Base-by-base conservation (phyloP, 37 sponge, comb jelly and placozoan genomes). In the Ianthella basta region DNA sequence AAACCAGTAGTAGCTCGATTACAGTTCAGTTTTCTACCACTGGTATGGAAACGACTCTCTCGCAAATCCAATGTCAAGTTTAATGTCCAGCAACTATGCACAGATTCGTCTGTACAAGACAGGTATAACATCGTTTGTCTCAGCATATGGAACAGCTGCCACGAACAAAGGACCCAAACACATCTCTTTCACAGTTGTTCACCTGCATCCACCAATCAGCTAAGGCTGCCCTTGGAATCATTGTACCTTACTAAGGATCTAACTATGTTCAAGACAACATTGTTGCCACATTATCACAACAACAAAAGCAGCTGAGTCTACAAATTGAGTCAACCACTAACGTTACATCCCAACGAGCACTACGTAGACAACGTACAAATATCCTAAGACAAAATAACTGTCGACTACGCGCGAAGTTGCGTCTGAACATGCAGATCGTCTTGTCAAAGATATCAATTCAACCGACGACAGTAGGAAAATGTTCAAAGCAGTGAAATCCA, bases 401-500 rank as follows among this genome's bases (percentile, higher is more conserved):
- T 5, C 13, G 56, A 39, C 56, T 44, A 44, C 41, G 78, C 25
- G 80, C 25, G 19, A 40, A 79, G 16, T 55, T n/a, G 80, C 80
- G 8, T 55, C 18, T 32, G 55, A 79, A 55, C 10, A 25, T 30
- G 56, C 30, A 55, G 80, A 79, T 29, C n/a, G 15, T 6, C 55
- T 79, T 16, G 80, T 55, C 56, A 55, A 79, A 50, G 80, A 79
- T 6, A 55, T 79, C 27, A 55, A 79, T 23, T 79, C 56, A 53
- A 79, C 80, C 6, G 56, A 44, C 25, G 80, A 79, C 10, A 79
- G 80, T 55, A 79, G 55, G 25, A 79, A 50, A 79, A 79, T 44
- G 80, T 79, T 79, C 55, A 44, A 79, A 79, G 80, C 56, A 55
- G 80, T 55, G 56, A 55, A 79, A 29, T 55, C 56, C 56, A 55